These are phyloP conservation scores for Sclerurus mexicanus DNA, from an alignment of 2,113 vertebrate species.

Conservation along the genomic window DNA sequence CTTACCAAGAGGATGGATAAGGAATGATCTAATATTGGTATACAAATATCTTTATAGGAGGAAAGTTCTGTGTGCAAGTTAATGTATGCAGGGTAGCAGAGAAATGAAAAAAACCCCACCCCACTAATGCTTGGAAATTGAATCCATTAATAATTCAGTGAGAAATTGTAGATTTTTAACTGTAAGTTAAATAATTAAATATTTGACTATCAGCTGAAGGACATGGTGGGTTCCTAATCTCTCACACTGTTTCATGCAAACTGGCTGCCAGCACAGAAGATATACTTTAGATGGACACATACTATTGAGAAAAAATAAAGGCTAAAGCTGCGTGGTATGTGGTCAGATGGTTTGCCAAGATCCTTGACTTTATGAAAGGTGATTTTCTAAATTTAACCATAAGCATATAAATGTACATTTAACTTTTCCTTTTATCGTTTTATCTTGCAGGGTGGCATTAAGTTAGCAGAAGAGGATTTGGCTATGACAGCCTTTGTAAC, in stretches of 20 bases:
- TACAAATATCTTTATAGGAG: neutral
- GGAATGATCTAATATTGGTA: neutral
- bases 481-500: constrained; percentile 72
- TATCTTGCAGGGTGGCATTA: constrained; percentile 64
- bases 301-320: neutral
- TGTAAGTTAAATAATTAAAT: neutral
- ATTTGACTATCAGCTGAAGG: neutral
- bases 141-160: neutral
- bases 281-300: neutral
- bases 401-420: fast-evolving
- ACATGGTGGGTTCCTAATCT: fast-evolving
- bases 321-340: neutral
- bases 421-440: neutral
- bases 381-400: neutral
- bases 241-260: neutral
- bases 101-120: fast-evolving
- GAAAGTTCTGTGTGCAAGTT: neutral
- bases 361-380: neutral
- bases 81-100: neutral
- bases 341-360: neutral
- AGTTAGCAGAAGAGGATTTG: constrained; percentile 43
- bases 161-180: neutral
- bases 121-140: neutral
- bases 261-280: neutral
- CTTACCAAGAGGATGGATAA: neutral